These are phyloP conservation scores for Pterophyllum scalare DNA, from an alignment of 2,113 vertebrate species.

Conservation along the genomic window DNA sequence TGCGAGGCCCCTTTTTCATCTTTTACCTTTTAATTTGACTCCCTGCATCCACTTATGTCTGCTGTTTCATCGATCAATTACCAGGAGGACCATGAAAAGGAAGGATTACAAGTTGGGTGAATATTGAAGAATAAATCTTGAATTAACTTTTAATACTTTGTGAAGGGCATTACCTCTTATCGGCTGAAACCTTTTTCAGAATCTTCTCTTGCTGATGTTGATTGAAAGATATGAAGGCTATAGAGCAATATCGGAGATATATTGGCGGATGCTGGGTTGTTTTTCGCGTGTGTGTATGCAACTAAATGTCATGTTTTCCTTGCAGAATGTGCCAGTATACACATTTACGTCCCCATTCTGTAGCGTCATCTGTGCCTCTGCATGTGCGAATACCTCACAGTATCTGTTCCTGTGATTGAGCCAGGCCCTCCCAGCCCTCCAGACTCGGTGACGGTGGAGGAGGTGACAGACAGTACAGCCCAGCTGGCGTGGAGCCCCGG, in stretches of 20 bases:
- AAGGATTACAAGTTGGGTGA: constrained; percentile 50
- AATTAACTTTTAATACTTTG: constrained; percentile 61
- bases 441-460: constrained; percentile 86
- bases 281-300: not conserved
- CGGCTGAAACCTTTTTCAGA: constrained; percentile 21
- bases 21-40: constrained; percentile 72
- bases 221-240: constrained; percentile 22
- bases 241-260: not conserved
- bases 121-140: constrained; percentile 58
- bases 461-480: constrained; percentile 91
- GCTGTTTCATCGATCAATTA: constrained; percentile 63
- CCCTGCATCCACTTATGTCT: constrained; percentile 23
- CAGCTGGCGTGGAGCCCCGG: constrained; percentile 91
- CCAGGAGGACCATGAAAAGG: constrained; percentile 39
- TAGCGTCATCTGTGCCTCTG: constrained; percentile 20
- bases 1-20: constrained; percentile 53
- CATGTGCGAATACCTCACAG: constrained; percentile 53
- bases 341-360: not conserved
- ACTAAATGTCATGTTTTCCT: constrained; percentile 7
- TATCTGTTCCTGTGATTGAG: constrained; percentile 60
- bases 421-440: constrained; percentile 91
- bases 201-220: constrained; percentile 4
- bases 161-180: constrained; percentile 39
- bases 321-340: not conserved
- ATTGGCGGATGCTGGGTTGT: not conserved